phyloP scores from a whole-genome alignment of 1,140 invertebrate species.

The Laupala kohalensis region DNA sequence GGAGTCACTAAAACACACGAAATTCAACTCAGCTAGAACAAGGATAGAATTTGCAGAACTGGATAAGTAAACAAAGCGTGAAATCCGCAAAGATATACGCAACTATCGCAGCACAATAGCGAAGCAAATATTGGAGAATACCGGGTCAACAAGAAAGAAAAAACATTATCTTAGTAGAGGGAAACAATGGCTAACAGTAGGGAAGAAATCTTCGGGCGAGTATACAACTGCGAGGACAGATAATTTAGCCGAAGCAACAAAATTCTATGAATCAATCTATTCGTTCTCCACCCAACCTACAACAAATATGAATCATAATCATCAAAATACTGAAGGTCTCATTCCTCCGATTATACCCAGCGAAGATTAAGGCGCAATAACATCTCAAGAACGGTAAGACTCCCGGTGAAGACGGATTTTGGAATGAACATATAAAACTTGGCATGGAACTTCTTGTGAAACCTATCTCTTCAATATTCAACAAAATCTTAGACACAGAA shows the following conservation, averaged over 20 bases:
- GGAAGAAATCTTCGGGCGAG: not conserved
- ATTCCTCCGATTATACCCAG: not conserved
- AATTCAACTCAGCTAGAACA: too few species aligned
- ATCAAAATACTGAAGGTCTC: not conserved
- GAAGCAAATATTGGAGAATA: too few species aligned
- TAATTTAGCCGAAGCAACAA: not conserved
- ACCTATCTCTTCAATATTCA: not conserved
- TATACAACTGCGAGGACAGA: not conserved
- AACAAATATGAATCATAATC: not conserved
- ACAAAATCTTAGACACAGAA: not conserved
- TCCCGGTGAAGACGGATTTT: not conserved
- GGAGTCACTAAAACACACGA: too few species aligned
- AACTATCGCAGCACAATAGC: too few species aligned
- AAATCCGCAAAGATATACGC: too few species aligned
- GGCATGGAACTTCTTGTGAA: not conserved
- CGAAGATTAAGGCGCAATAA: not conserved
- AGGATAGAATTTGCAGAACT: too few species aligned
- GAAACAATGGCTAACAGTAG: not conserved
- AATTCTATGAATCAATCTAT: not conserved
- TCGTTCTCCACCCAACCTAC: not conserved
- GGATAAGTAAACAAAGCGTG: too few species aligned
- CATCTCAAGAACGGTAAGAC: not conserved
- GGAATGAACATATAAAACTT: not conserved
- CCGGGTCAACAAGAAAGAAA: conserved; percentile 10
- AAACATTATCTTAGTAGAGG: not conserved